Evolutionary conservation across 1,140 invertebrate species (phyloP).

Genomic region (Teleopsis dalmanni): DNA sequence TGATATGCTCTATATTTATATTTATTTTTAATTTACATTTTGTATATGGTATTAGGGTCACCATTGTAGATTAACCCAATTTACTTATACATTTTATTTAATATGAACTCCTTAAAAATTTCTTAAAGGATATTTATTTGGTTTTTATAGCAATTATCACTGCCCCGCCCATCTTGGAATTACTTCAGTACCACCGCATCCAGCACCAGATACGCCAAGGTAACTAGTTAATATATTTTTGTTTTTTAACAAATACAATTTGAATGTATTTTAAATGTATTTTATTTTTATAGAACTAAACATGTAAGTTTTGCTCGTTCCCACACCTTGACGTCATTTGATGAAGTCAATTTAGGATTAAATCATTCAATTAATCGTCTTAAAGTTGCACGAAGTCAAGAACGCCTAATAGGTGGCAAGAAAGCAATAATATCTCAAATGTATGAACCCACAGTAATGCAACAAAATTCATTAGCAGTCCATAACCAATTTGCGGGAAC

Average conservation of each 20-base stretch:
- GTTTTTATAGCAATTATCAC: conserved; percentile 39
- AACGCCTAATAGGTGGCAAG: conserved; percentile 57
- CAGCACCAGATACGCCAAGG: conserved; percentile 24
- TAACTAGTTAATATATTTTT: conserved; percentile 9
- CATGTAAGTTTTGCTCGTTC: conserved; percentile 86
- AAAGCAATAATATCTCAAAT: conserved; percentile 46
- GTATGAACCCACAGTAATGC: conserved; percentile 34
- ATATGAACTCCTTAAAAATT: no score
- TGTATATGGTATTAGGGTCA: no score
- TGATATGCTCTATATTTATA: no score
- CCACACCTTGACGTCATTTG: conserved; percentile 73
- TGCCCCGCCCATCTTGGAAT: conserved; percentile 37
- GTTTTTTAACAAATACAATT: neutral
- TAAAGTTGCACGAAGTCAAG: conserved; percentile 56
- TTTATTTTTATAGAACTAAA: conserved; percentile 56
- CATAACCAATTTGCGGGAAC: no score
- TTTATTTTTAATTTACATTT: no score
- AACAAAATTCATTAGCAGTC: conserved; percentile 6
- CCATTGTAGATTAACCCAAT: no score
- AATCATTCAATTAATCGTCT: conserved; percentile 47
- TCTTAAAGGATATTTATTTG: no score
- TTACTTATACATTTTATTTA: no score
- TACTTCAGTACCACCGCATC: conserved; percentile 24
- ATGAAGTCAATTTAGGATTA: conserved; percentile 53
- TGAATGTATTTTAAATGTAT: no score